Evolutionary conservation across 64 coral and sea anemone genomes (phyloP).

Genomic region (Stylophora pistillata): DNA sequence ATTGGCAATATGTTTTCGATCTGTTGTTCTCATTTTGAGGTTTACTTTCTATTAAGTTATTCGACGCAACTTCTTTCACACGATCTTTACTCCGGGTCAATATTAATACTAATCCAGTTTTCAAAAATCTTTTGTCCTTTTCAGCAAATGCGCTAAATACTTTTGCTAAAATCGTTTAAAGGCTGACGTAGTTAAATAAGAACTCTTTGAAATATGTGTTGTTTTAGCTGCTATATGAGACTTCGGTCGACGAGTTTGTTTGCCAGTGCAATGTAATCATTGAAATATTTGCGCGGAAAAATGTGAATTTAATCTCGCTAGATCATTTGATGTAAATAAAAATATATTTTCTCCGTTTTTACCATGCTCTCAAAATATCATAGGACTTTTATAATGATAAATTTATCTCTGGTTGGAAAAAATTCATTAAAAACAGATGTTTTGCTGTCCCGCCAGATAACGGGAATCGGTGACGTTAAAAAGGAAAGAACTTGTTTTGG

Average conservation of each 20-base stretch:
- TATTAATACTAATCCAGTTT: not conserved
- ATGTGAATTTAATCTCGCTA: too few relatives aligned
- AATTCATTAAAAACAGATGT: not conserved
- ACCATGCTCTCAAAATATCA: not conserved
- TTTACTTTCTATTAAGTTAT: not conserved
- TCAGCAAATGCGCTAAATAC: not conserved
- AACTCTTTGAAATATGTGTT: not conserved
- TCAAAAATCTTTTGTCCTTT: not conserved
- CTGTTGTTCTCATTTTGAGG: not conserved
- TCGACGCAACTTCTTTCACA: not conserved
- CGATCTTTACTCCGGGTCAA: not conserved
- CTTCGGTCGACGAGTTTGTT: not conserved
- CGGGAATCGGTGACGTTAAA: not conserved
- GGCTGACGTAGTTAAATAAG: slow-evolving; percentile 19
- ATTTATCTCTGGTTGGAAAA: not conserved
- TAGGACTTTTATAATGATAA: not conserved
- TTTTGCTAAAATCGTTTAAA: not conserved
- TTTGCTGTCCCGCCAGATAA: not conserved
- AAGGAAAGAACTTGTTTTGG: not conserved
- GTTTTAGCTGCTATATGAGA: not conserved
- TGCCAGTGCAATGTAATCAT: not conserved
- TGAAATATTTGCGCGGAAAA: not conserved
- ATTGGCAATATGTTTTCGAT: not conserved
- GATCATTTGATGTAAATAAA: too few relatives aligned
- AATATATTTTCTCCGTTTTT: too few relatives aligned